Conservation (phyloP, 1,140 invertebrate species). For the Akabosia matsudoensis region DNA sequence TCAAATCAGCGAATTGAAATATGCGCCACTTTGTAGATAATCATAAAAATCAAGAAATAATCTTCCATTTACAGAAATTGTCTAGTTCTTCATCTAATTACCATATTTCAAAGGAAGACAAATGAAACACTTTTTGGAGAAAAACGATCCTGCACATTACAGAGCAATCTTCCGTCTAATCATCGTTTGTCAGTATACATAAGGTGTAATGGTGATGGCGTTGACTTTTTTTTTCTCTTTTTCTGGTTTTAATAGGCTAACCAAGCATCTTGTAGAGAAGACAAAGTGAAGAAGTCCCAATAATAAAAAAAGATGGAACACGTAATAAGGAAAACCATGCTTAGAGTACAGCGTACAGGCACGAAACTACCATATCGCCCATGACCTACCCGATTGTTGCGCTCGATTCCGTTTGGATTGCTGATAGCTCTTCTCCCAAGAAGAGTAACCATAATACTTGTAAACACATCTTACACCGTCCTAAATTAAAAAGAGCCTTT, state of each 20-base stretch:
- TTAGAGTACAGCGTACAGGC: too few species aligned
- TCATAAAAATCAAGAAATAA: slow-evolving; percentile 3
- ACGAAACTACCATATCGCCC: too few species aligned
- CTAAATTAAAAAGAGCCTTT: background rate
- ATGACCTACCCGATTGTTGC: slow-evolving; percentile 12
- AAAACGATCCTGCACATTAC: background rate
- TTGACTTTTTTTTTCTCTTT: background rate
- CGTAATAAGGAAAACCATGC: background rate
- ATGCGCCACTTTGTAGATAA: background rate
- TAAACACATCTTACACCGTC: background rate
- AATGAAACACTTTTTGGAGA: background rate
- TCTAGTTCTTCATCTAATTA: background rate
- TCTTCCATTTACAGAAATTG: slow-evolving; percentile 21
- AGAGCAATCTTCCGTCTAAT: background rate
- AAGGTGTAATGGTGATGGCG: background rate
- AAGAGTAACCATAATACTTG: too few species aligned
- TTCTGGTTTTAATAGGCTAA: background rate
- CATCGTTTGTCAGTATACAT: background rate
- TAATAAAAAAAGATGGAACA: background rate
- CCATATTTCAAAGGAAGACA: slow-evolving; percentile 11
- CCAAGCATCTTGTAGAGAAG: background rate
- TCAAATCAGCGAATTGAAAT: background rate
- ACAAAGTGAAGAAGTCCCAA: background rate
- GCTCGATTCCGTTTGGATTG: background rate
- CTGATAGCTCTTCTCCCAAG: too few species aligned